Evolutionary conservation across 2,797 vertebrate genomes (phyloP), one percentile per base, ranked within the genome.

Genomic region (Remorina albescens): DNA sequence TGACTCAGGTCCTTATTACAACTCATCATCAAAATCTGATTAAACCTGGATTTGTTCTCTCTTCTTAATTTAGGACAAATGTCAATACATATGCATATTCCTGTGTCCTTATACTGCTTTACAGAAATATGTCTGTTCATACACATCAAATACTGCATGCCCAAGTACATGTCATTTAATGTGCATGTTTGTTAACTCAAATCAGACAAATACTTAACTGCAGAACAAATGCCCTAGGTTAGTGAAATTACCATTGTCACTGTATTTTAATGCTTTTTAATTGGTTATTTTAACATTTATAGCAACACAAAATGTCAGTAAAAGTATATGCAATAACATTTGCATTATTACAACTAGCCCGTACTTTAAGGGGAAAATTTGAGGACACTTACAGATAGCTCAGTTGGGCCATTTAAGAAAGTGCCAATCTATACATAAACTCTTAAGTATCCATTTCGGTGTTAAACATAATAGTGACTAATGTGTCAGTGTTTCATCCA

Each of bases 1-100:
- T 90, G 88, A 90, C 62, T 89, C 86, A 81, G 41, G 81, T 83
- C 77, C 76, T 88, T 67, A 81, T 76, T 71, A 50, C 53, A 18
- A 82, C 75, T 86, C 71, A 64, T 71, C 57, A 19, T 85, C 78
- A 87, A 50, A 80, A 80, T 81, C 78, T 72, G 85, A 86, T 90
- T 89, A 85, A 78, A 87, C 75, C 58, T 64, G 71, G 70, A 79
- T 84, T 78, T 70, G 26, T 67, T 80, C 15, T 15, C 30, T 30
- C 30, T 30, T 64, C 54, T 74, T 66, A 12, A 66, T 70, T 61
- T 6, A 66, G 28, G 55, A 58, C 8, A 41, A 63, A 59, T 81
- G 36, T n/a, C n/a, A n/a, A n/a, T n/a, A n/a, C n/a, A n/a, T 46
- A 34, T 42, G 16, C 44, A 49, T 71, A 23, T 25, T 39, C 54